Base-by-base conservation (phyloP, 2,113 vertebrate species). In the Nyctibius bracteatus region DNA sequence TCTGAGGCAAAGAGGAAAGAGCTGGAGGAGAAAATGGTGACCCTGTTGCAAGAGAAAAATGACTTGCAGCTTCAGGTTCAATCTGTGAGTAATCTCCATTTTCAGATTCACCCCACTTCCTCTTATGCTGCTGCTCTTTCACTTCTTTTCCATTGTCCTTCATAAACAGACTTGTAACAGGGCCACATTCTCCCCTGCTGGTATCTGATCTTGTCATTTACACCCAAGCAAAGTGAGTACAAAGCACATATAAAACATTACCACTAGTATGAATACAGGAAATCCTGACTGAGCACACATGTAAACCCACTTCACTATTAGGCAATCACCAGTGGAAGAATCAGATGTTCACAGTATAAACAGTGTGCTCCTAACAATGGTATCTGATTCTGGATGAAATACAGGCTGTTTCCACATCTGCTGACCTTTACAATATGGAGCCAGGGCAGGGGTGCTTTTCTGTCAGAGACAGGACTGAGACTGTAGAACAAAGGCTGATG, bases 21-120 rank as follows among this genome's bases (percentile, higher is more conserved):
- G 39, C 89, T 99, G 52, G 98, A 99, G 81, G 98, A 99, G 94
- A 99, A 99, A 84, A 99, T 98, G 98, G 98, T 99, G 61, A 23
- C 91, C 3, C 51, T 98, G 2, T 3, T 98, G 66, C 98, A 99
- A 31, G 98, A 99, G 87, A 99, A 99, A 90, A 99, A 99, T 80
- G 98, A 99, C 59, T 82, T 99, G 35, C 83, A 97, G 85, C 67
- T 98, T n/a, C 98, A 97, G 33, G 97, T 98, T 49, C 98, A 98
- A 54, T 92, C 98, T 72, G 98, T 98, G 95, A 97, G 98, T 98
- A 49, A 49, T 9, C 14, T 79, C 20, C 9, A 4, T 51, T 59
- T 67, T 67, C 70, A 86, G 57, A 37, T 88, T 90, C 14, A 54
- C 10, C 2, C 9, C 12, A 21, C 18, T 31, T 66, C 51, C 33